Base-by-base conservation (phyloP, 2,113 vertebrate species). In the Cathartes aura region DNA sequence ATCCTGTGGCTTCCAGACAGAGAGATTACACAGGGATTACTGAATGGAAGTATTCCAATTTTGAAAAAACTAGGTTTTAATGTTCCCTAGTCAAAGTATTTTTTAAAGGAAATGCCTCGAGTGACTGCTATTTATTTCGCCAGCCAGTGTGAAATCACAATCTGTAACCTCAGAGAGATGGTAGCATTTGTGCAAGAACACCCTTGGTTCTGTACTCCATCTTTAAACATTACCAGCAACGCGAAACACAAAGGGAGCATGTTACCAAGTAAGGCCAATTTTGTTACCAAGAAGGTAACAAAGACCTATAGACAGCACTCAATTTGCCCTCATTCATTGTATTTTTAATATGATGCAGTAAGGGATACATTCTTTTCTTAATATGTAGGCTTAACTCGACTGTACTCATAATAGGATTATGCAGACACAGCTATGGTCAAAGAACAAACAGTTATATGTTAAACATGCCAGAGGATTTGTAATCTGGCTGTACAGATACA, bases 1-100 rank as follows among this genome's bases (percentile, higher is more conserved):
- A 82, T 97, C 58, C 79, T 48, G 48, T 40, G 30, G 45, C 19
- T 70, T 68, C 63, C 68, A 85, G 36, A 72, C 11, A 59, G 45
- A 86, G 71, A 81, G 78, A 92, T 92, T 93, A 92, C 43, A 56
- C 34, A 72, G 68, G 88, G 82, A 96, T 97, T 93, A 97, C 34
- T 76, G 53, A 63, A 82, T 62, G 29, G 34, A 95, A 89, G n/a
- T 47, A 84, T 73, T 85, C 36, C 64, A 89, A 29, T 79, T 90
- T 78, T 52, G 58, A 79, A 87, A 97, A 97, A 95, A 64, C 15
- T 78, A 90, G 89, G 50, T 75, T 96, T 94, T 87, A 90, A 59
- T 72, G 43, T 89, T 86, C 50, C 45, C 47, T 86, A 48, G 53
- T 67, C 50, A 75, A 73, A 66, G 70, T 47, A 79, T 62, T 47